Evolutionary conservation across 2,888 invertebrate species (phyloP), one percentile per base, ranked within the genome.

Genomic region (Yponomeuta cagnagella): DNA sequence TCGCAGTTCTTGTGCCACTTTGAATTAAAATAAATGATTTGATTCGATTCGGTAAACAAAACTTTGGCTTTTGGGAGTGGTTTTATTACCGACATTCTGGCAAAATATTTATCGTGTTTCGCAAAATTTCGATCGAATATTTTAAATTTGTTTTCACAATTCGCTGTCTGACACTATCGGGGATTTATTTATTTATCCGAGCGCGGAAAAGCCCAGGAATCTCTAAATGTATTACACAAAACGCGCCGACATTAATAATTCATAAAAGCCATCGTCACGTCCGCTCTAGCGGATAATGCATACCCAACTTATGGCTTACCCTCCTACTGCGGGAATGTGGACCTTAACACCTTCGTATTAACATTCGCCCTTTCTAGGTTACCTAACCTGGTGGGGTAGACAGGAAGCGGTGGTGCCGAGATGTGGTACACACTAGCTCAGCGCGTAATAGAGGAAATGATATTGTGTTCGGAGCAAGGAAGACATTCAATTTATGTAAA

Each of bases 151-250:
- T 15, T 2, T 58, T 58, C 15, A 12, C 52, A 15, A 15, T 58
- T 58, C 52, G 52, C 52, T 12, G 52, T 8, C 52, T 5, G 15
- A 15, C 52, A 58, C 52, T 58, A 15, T 15, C 52, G 52, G 4
- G 52, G 15, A 58, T 58, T 58, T 58, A 58, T 58, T 58, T 58
- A 58, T 58, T 58, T 58, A 12, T 58, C 52, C 52, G 52, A 8
- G 12, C 52, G 15, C 52, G 15, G 52, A 5, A 58, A 52, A 58
- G 52, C 52, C 15, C 52, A 15, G 52, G 52, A 58, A 58, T 15
- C 52, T 58, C 52, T 58, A 58, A 58, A 58, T 58, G 52, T 58
- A 58, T 58, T 58, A 58, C 52, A 58, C 52, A 58, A 58, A 58
- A 58, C 52, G 52, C 52, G 52, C 15, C 52, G 52, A 58, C 52